A percentile compares a stretch with the other conserved stretches of the same genome.
Evolutionary conservation across 2,113 vertebrate genomes (phyloP).

Genomic region (Bettongia penicillata): DNA sequence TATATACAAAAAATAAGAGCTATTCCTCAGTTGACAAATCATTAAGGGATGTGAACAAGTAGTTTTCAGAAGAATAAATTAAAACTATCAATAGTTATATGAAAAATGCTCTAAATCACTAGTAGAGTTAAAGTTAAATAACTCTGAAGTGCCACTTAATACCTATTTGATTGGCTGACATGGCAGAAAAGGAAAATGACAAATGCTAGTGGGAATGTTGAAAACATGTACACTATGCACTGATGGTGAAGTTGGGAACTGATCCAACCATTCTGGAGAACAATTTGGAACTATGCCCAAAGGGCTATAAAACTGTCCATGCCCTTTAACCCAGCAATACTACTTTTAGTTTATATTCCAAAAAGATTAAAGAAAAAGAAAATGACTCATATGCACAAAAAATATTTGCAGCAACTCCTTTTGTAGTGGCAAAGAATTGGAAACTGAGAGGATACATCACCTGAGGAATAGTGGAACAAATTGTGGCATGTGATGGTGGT

Average conservation of each 20-base stretch:
- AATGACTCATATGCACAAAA: background rate
- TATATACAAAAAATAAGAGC: background rate
- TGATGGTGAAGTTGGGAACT: background rate
- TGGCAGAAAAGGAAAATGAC: background rate
- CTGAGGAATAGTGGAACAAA: background rate
- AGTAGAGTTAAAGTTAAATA: background rate
- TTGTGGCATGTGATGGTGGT: background rate
- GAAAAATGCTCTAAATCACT: background rate
- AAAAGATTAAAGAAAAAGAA: background rate
- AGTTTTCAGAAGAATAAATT: background rate
- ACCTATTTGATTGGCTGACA: background rate
- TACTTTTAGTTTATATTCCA: background rate
- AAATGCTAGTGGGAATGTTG: background rate
- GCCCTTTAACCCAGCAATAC: background rate
- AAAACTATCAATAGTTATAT: background rate
- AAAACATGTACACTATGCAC: background rate
- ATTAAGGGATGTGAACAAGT: background rate
- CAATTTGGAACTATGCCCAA: background rate
- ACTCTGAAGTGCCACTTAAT: background rate
- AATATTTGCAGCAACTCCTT: background rate
- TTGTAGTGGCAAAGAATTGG: background rate
- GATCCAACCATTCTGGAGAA: background rate
- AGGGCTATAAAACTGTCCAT: background rate
- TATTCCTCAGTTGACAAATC: background rate
- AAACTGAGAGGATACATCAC: background rate